phyloP scores from a whole-genome alignment of 1,140 invertebrate genomes.

The Zophobas morio region DNA sequence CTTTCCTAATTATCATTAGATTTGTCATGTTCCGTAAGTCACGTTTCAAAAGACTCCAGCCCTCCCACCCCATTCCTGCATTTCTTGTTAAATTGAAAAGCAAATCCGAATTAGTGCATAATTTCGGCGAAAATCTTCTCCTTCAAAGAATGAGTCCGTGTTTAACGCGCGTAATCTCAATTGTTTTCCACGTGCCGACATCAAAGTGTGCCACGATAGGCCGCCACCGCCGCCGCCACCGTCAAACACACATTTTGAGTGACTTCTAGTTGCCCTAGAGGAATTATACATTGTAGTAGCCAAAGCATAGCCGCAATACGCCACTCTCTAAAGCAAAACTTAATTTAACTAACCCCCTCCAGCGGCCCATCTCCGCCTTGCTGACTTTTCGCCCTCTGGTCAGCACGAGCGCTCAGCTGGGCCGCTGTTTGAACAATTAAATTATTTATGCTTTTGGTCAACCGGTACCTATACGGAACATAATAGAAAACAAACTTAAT shows the following conservation, averaged over 20 bases:
- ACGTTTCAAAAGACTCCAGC: no score
- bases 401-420: not conserved
- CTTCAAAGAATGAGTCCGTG: slow-evolving; percentile 14
- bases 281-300: slow-evolving; percentile 59
- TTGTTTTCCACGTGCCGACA: slow-evolving; percentile 42
- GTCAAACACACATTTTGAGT: slow-evolving; percentile 57
- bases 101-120: slow-evolving; percentile 2
- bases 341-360: slow-evolving; percentile 58
- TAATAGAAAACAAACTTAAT: slow-evolving; percentile 68
- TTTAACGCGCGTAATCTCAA: slow-evolving; percentile 38
- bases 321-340: slow-evolving; percentile 57
- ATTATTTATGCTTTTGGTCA: slow-evolving; percentile 66
- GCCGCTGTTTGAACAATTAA: slow-evolving; percentile 59
- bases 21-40: no score
- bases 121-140: not conserved
- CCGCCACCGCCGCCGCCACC: slow-evolving; percentile 22
- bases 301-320: slow-evolving; percentile 54
- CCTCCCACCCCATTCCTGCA: not conserved
- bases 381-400: not conserved
- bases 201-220: slow-evolving; percentile 33
- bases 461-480: slow-evolving; percentile 66
- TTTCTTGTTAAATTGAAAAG: slow-evolving; percentile 25
- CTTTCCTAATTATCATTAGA: not conserved
- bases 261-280: slow-evolving; percentile 59
- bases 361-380: slow-evolving; percentile 2